Base-by-base conservation (phyloP, 1,140 invertebrate species). In the Eufriesea mexicana region DNA sequence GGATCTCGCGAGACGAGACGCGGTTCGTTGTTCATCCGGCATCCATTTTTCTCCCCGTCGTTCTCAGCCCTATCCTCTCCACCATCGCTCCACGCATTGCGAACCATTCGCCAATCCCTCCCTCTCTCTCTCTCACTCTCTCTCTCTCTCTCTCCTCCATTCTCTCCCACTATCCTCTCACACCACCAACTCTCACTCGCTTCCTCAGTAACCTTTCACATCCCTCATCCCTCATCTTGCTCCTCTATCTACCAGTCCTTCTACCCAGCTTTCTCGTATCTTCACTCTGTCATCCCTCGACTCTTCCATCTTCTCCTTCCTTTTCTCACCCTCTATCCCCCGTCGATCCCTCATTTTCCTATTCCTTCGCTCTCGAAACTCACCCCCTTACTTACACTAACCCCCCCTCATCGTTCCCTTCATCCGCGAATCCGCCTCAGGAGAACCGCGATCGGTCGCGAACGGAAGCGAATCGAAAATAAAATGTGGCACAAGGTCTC, bases 401-500 rank as follows among this genome's bases (percentile, higher is more conserved):
- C 25, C 25, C n/a, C 25, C 12, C 59, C 5, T 61, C 59, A 10
- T 28, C 25, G 20, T 14, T 59, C 57, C 47, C 25, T 18, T 71
- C 49, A 45, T 47, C 45, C 47, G 25, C 20, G 20, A 18, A 42
- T 47, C 10, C 47, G 78, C n/a, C 57, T 47, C 59, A 10, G 47
- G 71, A 47, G 79, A 45, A 18, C 47, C 73, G 28, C 73, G 45
- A 42, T 64, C 51, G 35, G 18, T 16, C 67, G 28, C 61, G 78
- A 61, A 68, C 51, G 49, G 45, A 42, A 55, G 55, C 51, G 68
- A 47, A 62, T 67, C 45, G 47, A 61, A 61, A 76, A 72, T 84
- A 86, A 87, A 89, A 89, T 90, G 89, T 89, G 86, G 84, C 89
- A 89, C 86, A 83, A 88, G 91, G 89, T 91, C 90, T 91, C 87